phyloP scores from a whole-genome alignment of 2,113 vertebrate species.

The Megaceryle torquata region DNA sequence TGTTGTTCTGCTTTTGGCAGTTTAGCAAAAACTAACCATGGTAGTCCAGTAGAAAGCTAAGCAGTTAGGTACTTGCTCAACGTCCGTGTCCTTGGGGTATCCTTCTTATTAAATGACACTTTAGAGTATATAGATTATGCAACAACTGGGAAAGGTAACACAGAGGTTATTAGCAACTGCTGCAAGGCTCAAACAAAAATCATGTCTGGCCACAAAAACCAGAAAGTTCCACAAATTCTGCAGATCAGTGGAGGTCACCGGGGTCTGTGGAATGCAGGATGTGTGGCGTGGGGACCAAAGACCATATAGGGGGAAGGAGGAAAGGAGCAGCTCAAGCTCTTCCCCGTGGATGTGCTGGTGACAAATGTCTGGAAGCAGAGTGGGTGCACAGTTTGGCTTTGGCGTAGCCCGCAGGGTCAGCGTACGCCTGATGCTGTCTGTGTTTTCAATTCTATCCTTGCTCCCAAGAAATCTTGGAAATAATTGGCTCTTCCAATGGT shows the following conservation, averaged over 20 bases:
- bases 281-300: not conserved
- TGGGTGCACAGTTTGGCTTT: accelerated
- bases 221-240: not conserved
- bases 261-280: not conserved
- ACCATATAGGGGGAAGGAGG: not conserved
- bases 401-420: not conserved
- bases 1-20: not conserved
- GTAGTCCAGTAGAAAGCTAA: not conserved
- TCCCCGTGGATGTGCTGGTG: not conserved
- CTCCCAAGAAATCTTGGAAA: not conserved
- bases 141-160: not conserved
- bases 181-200: not conserved
- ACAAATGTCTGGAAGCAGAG: not conserved
- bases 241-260: not conserved
- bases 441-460: not conserved
- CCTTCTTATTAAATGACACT: not conserved
- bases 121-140: not conserved
- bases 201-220: not conserved
- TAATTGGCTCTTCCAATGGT: not conserved
- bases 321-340: not conserved
- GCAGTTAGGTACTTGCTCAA: not conserved
- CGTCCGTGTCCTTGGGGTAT: not conserved
- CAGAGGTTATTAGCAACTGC: not conserved
- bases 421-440: not conserved
- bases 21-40: not conserved